Evolutionary conservation across 2,113 vertebrate species (phyloP), one percentile per base, ranked within the genome.

Genomic region (Eulacestoma nigropectus): DNA sequence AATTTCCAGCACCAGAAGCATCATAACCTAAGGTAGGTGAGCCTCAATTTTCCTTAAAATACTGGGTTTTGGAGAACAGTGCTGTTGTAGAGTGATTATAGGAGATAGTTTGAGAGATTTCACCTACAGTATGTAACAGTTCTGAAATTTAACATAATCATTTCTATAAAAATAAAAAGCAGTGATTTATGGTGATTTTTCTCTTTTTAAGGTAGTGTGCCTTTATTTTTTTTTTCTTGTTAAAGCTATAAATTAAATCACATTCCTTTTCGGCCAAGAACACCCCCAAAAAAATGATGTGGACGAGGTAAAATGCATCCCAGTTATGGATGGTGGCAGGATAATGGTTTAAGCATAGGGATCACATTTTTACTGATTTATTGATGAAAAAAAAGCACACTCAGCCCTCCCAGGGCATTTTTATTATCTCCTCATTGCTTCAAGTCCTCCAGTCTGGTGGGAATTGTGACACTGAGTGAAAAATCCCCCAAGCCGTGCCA

Each of bases 41-140:
- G 41, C 46, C 37, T 70, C 44, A 70, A 20, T 89, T 77, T 74
- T 8, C 19, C 13, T 56, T 63, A 35, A 79, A 79, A 47, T 35
- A 0, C 3, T 42, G 2, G 0, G 17, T 8, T 33, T 52, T 73
- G 29, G 46, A 49, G 29, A 12, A 16, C 6, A 17, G 4, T 25
- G 55, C 30, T 81, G 4, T 42, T 55, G 7, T 5, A 4, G 39
- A 49, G 37, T n/a, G 37, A 13, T 50, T 72, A 7, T 1, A 13
- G 5, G 44, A 63, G 23, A 35, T 17, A 10, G 8, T 60, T n/a
- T 1, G 29, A n/a, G 25, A 49, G 12, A 56, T 56, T 64, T 73
- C 8, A 26, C 32, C 73, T 39, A 5, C 1, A 5, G 11, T 13
- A 14, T 6, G 8, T 6, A 41, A 26, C 4, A 30, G 12, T 27